Conservation (phyloP, 2,113 vertebrate genomes). For the Ictalurus furcatus region DNA sequence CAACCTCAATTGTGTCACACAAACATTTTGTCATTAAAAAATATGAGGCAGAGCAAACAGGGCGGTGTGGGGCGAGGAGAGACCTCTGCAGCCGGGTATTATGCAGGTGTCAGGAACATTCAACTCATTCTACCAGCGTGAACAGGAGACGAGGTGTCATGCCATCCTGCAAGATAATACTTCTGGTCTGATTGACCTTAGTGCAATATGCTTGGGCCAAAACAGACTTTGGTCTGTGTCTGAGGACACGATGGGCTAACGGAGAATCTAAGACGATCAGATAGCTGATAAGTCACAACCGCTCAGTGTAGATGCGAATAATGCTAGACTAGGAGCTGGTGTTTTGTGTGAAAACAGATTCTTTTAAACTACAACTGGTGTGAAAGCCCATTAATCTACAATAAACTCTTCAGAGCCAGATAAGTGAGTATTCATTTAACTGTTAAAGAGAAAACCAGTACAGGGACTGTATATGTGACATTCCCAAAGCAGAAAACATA, state of each 20-base stretch:
- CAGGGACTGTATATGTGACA: conserved; percentile 14
- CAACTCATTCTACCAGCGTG: conserved; percentile 74
- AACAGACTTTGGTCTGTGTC: conserved; percentile 52
- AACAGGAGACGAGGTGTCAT: conserved; percentile 69
- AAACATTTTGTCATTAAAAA: conserved; percentile 91
- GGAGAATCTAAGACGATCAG: not conserved
- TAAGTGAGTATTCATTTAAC: conserved; percentile 8
- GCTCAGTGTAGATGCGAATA: not conserved
- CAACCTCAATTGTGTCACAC: conserved; percentile 86
- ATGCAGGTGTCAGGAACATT: conserved; percentile 85
- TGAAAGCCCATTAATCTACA: not conserved
- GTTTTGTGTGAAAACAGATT: not conserved
- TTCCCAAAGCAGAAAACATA: conserved; percentile 33
- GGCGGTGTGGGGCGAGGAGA: conserved; percentile 75
- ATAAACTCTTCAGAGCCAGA: not conserved
- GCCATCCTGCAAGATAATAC: conserved; percentile 83
- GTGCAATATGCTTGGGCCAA: conserved; percentile 33
- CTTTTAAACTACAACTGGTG: not conserved
- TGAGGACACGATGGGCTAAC: not conserved
- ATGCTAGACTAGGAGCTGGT: not conserved
- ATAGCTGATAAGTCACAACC: not conserved
- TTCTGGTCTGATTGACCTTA: conserved; percentile 77
- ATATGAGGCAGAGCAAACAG: conserved; percentile 84
- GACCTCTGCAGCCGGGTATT: conserved; percentile 80
- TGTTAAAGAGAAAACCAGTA: not conserved